These are phyloP conservation scores for Cranoglanis bouderius DNA, from an alignment of 2,113 vertebrate species.

Conservation along the genomic window DNA sequence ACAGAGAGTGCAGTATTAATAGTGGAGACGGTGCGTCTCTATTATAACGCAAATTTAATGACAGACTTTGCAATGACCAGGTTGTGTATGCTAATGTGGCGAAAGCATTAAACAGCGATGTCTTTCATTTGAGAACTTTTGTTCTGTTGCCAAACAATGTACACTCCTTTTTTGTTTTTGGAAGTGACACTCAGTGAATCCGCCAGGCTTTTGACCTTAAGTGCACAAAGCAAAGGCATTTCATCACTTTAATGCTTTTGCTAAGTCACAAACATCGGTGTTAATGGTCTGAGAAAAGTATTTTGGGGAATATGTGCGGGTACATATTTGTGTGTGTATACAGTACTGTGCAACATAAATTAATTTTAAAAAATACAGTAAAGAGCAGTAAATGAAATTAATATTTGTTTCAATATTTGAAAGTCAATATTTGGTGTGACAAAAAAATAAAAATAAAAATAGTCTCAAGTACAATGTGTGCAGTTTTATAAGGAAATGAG, in stretches of 20 bases:
- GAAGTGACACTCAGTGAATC: neutral
- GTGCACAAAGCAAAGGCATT: conserved; percentile 39
- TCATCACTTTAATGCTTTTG: neutral
- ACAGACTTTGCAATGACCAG: neutral
- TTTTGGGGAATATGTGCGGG: neutral
- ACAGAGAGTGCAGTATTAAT: neutral
- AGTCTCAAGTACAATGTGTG: too few species aligned
- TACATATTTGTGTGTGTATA: too few species aligned
- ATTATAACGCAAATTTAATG: neutral
- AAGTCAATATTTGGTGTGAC: too few species aligned
- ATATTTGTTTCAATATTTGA: too few species aligned
- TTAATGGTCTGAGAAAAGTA: neutral
- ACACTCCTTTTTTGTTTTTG: neutral
- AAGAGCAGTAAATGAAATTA: too few species aligned
- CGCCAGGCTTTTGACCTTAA: conserved; percentile 18
- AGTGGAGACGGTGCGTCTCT: neutral
- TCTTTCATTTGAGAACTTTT: conserved; percentile 32
- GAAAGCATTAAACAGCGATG: neutral
- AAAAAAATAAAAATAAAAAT: too few species aligned
- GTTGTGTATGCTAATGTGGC: conserved; percentile 5
- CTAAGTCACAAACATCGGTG: neutral
- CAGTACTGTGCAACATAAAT: too few species aligned
- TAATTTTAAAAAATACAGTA: too few species aligned
- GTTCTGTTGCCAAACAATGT: neutral
- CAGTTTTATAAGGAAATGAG: too few species aligned